Percentiles rank a stretch among this genome's conserved stretches.
These are phyloP conservation scores for Chelonus formosanus DNA, from an alignment of 2,888 invertebrate species.

Conservation along the genomic window DNA sequence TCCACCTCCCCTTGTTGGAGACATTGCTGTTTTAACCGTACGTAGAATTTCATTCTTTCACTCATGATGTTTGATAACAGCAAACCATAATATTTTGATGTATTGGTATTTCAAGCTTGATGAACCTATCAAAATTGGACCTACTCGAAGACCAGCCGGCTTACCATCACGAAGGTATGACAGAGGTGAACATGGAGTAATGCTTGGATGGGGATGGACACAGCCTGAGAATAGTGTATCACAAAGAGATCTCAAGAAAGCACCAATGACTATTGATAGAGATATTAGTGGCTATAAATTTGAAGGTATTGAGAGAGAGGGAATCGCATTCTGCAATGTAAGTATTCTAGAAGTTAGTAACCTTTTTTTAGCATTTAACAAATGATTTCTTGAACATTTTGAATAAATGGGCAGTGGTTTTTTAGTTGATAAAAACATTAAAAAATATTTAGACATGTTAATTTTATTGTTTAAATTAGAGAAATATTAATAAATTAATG, in stretches of 20 bases:
- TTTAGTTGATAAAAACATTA: too few relatives aligned
- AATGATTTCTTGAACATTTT: too few relatives aligned
- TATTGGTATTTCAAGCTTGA: too few relatives aligned
- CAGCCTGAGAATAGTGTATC: background rate
- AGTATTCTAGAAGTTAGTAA: background rate
- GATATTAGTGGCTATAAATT: background rate
- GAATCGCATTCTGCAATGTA: slow-evolving; percentile 7
- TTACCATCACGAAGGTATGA: background rate
- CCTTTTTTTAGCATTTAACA: background rate
- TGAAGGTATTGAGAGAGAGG: background rate
- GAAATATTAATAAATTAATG: too few relatives aligned
- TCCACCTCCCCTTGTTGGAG: background rate
- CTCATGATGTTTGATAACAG: too few relatives aligned
- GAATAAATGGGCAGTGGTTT: too few relatives aligned
- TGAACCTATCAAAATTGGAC: background rate
- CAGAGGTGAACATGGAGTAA: background rate
- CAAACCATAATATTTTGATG: too few relatives aligned
- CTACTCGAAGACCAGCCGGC: background rate
- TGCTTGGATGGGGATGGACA: slow-evolving; percentile 17
- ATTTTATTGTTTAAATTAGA: too few relatives aligned
- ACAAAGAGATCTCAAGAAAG: background rate
- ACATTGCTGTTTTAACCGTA: slow-evolving; percentile 12
- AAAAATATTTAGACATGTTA: too few relatives aligned
- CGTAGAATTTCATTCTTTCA: background rate
- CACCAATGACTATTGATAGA: background rate